A percentile compares a stretch with the other conserved stretches of the same genome.
Conservation (phyloP, 2,797 vertebrate species). For the Sebastolobus altivelis region DNA sequence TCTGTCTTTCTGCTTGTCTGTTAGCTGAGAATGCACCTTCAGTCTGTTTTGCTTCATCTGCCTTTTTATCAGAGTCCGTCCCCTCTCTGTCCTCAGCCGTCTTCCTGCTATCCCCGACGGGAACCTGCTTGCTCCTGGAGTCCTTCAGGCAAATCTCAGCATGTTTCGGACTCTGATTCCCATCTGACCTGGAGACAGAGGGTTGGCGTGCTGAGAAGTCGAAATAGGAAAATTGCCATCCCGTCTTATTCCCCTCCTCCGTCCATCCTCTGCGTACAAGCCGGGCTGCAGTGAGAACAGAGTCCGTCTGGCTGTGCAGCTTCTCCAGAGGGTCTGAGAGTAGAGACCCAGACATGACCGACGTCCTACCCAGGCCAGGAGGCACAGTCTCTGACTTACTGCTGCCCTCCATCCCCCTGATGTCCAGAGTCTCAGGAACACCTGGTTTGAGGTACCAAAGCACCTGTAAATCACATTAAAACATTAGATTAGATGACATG, state of each 20-base stretch:
- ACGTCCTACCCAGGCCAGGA: neutral
- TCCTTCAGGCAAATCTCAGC: neutral
- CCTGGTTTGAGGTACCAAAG: neutral
- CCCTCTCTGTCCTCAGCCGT: neutral
- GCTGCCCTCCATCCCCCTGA: slow-evolving; percentile 22
- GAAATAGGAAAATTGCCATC: neutral
- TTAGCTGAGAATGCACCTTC: neutral
- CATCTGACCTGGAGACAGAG: neutral
- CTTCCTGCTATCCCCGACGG: neutral
- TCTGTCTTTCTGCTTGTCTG: neutral
- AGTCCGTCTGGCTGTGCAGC: slow-evolving; percentile 32
- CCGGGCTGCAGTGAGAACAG: slow-evolving; percentile 67
- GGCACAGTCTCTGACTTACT: neutral
- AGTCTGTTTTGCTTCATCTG: neutral
- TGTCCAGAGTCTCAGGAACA: neutral
- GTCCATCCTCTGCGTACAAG: slow-evolving; percentile 56
- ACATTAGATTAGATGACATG: neutral
- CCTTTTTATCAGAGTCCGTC: neutral
- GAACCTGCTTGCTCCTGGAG: neutral
- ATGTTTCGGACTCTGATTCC: fast-evolving
- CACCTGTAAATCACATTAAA: slow-evolving; percentile 3
- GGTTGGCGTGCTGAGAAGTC: fast-evolving
- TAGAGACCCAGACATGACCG: fast-evolving
- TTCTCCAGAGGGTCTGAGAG: neutral
- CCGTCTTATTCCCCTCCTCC: neutral